Conservation (phyloP, 2,888 invertebrate species). For the Limenitis camilla region DNA sequence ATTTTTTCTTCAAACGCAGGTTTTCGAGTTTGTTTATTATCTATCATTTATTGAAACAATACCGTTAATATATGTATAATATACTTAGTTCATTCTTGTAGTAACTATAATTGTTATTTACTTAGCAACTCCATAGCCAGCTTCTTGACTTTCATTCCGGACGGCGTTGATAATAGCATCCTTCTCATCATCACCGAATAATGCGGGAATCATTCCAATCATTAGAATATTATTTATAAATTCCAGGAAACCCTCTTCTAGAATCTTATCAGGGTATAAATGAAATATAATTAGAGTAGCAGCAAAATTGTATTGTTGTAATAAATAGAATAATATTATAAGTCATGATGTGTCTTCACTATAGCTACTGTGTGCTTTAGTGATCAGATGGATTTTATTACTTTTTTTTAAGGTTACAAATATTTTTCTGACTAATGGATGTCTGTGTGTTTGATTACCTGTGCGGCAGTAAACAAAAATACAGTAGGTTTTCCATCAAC, state of each 20-base stretch:
- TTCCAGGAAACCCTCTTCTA: conserved; percentile 89
- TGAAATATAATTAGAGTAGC: not conserved
- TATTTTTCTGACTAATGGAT: not conserved
- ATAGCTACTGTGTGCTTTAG: no score
- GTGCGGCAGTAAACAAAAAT: conserved; percentile 88
- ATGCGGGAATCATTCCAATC: conserved; percentile 89
- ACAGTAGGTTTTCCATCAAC: conserved; percentile 85
- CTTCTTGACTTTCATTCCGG: conserved; percentile 79
- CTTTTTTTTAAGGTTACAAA: not conserved
- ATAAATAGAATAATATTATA: no score
- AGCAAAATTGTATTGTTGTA: not conserved
- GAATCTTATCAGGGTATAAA: conserved; percentile 55
- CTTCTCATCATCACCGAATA: conserved; percentile 92
- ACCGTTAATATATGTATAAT: no score
- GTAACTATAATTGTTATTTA: conserved; percentile 32
- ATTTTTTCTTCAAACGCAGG: no score
- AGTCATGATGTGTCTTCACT: no score
- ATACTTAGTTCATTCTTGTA: no score
- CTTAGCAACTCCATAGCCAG: conserved; percentile 84
- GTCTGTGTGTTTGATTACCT: conserved; percentile 60
- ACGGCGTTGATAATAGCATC: conserved; percentile 83
- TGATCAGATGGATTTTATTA: not conserved
- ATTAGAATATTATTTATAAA: conserved; percentile 93
- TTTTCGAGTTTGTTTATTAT: no score
- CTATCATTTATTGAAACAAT: no score